A percentile compares a stretch with the other conserved stretches of the same genome.
Evolutionary conservation across 2,797 vertebrate genomes (phyloP).

Genomic region (Paedocypris micromegethes): DNA sequence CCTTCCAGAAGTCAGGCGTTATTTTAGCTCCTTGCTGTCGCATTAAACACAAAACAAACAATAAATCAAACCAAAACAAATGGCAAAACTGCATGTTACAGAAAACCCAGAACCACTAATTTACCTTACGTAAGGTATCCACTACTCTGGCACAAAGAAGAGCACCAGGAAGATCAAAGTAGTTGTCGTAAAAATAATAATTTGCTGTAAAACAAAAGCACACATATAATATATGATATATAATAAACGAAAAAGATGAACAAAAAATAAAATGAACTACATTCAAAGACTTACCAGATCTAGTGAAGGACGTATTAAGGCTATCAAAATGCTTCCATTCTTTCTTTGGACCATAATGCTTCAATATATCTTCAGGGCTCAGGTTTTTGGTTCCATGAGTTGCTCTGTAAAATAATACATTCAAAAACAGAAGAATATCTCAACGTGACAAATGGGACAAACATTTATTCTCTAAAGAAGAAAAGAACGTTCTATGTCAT

Average conservation of each 20-base stretch:
- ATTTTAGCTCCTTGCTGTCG: constrained; percentile 73
- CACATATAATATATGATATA: constrained; percentile 1
- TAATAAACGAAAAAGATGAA: not conserved
- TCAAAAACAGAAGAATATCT: not conserved
- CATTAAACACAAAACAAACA: constrained; percentile 47
- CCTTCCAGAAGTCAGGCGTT: constrained; percentile 92
- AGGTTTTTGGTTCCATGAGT: constrained; percentile 84
- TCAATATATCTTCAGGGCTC: constrained; percentile 74
- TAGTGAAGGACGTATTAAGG: constrained; percentile 78
- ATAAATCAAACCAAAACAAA: constrained; percentile 4
- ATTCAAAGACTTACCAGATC: constrained; percentile 73
- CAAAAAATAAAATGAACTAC: not conserved
- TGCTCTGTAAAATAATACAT: constrained; percentile 64
- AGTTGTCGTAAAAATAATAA: constrained; percentile 95
- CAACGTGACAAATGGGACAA: not conserved
- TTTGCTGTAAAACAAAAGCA: constrained; percentile 73
- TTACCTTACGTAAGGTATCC: constrained; percentile 86
- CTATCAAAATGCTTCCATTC: constrained; percentile 88
- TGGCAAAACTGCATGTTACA: not conserved
- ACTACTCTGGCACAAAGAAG: constrained; percentile 87
- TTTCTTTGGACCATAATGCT: constrained; percentile 74
- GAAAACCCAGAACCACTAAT: not conserved
- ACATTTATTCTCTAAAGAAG: not conserved
- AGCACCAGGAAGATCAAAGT: constrained; percentile 91
- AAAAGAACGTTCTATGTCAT: not conserved